Base-by-base conservation (phyloP, 2,888 invertebrate species). In the Bellardia pandia region DNA sequence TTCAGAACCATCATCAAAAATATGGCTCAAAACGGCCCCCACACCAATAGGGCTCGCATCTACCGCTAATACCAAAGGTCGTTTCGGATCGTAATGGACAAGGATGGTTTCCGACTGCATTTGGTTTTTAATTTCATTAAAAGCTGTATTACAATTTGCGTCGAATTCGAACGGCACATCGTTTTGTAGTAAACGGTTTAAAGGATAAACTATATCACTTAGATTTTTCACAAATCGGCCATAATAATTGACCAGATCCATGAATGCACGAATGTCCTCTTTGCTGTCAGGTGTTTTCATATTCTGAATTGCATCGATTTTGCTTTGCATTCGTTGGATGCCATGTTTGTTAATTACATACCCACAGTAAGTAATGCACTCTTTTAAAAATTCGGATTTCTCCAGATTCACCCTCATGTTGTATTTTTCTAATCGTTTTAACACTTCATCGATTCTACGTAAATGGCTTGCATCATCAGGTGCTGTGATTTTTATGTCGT, bases 21-120 rank as follows among this genome's bases (percentile, higher is more conserved):
- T 85, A 80, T 93, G 92, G 3, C 90, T 90, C n/a, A 93, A 75
- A 6, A 93, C 92, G 3, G 93, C 91, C 0, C 90, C 90, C 9
- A 91, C 89, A 0, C 89, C 90, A 37, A 83, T 88, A 4, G 89
- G 88, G 23, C 88, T 88, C 11, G 91, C 91, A 87, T 92, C 91
- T 88, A 42, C 92, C 3, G 90, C 90, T 37, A 92, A 64, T 45
- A 90, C 14, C 6, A 92, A n/a, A 0, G 90, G 89, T 58, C 90
- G 79, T n/a, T 89, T 89, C 8, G 90, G 88, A 74, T 92, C 86
- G 68, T 89, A 92, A 83, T 90, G 91, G 79, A n/a, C n/a, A n/a
- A n/a, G n/a, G n/a, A n/a, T n/a, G n/a, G n/a, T 82, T 7, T 90
- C 86, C 2, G 90, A 89, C 71, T 85, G 84, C 82, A 91, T 89